Base-by-base conservation (phyloP, 2,113 vertebrate species). In the Dascyllus trimaculatus region DNA sequence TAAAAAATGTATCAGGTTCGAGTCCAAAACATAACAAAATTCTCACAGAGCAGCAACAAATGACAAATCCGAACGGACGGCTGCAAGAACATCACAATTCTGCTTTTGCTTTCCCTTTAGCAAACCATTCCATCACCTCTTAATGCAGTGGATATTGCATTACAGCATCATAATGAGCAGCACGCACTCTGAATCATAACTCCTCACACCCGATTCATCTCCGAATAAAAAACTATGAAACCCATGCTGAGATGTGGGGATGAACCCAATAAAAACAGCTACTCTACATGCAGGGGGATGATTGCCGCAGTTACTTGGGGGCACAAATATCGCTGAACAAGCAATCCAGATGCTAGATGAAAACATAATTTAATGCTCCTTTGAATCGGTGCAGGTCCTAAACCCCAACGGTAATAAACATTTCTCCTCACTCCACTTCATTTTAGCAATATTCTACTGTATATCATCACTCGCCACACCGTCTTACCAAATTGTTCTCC, bases 381-480 rank as follows among this genome's bases (percentile, higher is more conserved):
- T 67, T 82, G 79, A 83, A 71, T 62, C 15, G 0, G 19, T 70
- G 32, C 32, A 5, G 7, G 40, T 66, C 69, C 61, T 40, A 66
- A 81, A 69, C 63, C 84, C 76, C 87, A 68, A 15, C 22, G 43
- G 85, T 40, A 90, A 90, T 88, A 86, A 88, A 76, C n/a, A 73
- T 67, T 56, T 45, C 60, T 68, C 59, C 75, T 70, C 43, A 60
- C 53, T 75, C 25, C 46, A 58, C 60, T 80, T 82, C 6, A 60
- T 81, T 84, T 84, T 32, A 61, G 59, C 48, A 71, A 72, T 63
- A 73, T 46, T 68, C 4, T 52, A 80, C 68, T 74, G 67, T 64
- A 67, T 29, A 61, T 78, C 65, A 85, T 81, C 38, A 66, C 75
- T 84, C 56, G 57, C 18, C 19, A 21, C 29, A 24, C 25, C 29